These are phyloP conservation scores for Bergia puertoricense DNA, from an alignment of 92 coral and sea anemone genomes.

Conservation along the genomic window DNA sequence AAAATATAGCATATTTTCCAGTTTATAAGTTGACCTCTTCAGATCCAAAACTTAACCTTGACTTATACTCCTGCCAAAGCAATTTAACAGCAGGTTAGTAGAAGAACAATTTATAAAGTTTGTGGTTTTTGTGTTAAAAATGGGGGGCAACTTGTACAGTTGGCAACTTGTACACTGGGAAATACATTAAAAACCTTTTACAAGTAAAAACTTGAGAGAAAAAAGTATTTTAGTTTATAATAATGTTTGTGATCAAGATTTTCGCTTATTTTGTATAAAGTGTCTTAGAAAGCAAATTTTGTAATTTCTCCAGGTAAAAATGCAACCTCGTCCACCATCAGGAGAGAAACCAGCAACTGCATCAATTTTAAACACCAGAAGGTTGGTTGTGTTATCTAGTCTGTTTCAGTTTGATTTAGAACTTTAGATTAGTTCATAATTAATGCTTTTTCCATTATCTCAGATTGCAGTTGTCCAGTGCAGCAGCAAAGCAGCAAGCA, in stretches of 20 bases:
- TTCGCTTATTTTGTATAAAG: background rate
- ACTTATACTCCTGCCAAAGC: too few species aligned
- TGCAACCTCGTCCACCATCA: conserved; percentile 84
- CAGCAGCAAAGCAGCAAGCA: conserved; percentile 49
- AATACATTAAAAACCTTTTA: too few species aligned
- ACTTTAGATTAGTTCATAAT: background rate
- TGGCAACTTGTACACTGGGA: too few species aligned
- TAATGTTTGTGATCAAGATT: background rate
- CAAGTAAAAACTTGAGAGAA: background rate
- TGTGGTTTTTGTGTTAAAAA: too few species aligned
- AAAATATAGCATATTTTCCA: too few species aligned
- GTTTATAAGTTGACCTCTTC: too few species aligned
- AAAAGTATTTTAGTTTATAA: background rate
- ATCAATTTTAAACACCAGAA: conserved; percentile 74
- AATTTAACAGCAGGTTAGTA: too few species aligned
- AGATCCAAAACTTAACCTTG: too few species aligned
- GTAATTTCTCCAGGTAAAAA: conserved; percentile 56
- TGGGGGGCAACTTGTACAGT: too few species aligned
- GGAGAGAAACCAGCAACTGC: conserved; percentile 81
- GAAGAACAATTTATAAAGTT: too few species aligned
- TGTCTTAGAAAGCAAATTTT: background rate
- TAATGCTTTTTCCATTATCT: background rate
- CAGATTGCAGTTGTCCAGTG: conserved; percentile 63
- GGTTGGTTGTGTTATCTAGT: conserved; percentile 52
- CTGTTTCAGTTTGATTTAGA: background rate